Evolutionary conservation across 1,140 invertebrate species (phyloP).

Genomic region (Zaprionus capensis): DNA sequence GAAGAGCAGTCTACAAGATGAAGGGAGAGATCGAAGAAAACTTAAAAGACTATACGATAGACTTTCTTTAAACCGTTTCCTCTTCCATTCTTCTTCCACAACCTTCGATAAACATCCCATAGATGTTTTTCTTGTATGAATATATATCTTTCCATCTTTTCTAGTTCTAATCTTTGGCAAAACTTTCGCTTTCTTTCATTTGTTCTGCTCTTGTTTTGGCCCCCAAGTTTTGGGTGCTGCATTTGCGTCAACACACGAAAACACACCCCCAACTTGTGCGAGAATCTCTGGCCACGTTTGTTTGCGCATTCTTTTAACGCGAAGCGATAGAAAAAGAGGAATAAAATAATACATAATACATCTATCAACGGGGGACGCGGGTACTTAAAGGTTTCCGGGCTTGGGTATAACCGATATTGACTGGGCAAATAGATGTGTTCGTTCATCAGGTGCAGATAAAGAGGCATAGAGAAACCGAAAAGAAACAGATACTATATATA

Average conservation of each 20-base stretch:
- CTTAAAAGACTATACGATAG: no score
- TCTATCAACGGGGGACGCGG: constrained; percentile 16
- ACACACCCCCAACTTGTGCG: constrained; percentile 33
- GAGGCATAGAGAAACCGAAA: constrained; percentile 17
- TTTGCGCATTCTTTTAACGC: constrained; percentile 50
- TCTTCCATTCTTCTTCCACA: not conserved
- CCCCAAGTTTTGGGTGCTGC: not conserved
- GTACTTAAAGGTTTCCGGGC: constrained; percentile 35
- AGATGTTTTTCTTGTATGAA: not conserved
- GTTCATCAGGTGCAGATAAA: constrained; percentile 45
- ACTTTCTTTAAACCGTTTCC: no score
- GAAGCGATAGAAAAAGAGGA: not conserved
- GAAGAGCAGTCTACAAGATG: no score
- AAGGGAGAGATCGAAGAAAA: no score
- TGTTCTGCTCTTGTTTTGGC: not conserved
- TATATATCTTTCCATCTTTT: not conserved
- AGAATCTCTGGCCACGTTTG: constrained; percentile 33
- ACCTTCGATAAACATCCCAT: not conserved
- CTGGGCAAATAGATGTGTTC: constrained; percentile 39
- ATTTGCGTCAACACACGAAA: not conserved
- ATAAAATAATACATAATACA: constrained; percentile 24
- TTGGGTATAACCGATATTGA: constrained; percentile 33
- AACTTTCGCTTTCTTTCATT: constrained; percentile 27
- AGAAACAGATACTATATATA: not conserved
- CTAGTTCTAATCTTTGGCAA: not conserved